Conservation (phyloP, 1,140 invertebrate species). For the Euwallacea fornicatus region DNA sequence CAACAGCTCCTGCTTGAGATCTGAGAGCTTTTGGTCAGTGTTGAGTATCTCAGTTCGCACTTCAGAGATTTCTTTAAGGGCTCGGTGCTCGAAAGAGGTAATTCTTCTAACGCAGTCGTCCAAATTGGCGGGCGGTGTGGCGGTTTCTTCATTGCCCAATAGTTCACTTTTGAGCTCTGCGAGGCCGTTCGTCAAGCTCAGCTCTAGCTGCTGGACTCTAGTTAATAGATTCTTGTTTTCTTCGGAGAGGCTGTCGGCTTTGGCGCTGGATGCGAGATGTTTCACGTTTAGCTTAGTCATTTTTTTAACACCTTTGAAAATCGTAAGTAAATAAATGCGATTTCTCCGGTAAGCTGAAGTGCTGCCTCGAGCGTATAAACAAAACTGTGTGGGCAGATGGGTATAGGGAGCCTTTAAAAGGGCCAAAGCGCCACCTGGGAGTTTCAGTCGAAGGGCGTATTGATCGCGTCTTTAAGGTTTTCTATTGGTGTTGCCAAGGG, state of each 20-base stretch:
- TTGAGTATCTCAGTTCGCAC: not conserved
- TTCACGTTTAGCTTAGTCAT: conserved; percentile 4
- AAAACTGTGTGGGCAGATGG: conserved; percentile 3
- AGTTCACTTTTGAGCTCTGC: conserved; percentile 9
- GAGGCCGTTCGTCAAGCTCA: not conserved
- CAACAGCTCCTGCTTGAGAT: not conserved
- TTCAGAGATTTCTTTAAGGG: not conserved
- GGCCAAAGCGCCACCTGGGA: not conserved
- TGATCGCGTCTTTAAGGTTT: not conserved
- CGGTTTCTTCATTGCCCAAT: conserved; percentile 2
- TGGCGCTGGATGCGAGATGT: not conserved
- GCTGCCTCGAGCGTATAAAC: not conserved
- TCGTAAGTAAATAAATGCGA: not conserved
- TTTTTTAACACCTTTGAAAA: not conserved
- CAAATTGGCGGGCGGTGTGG: not conserved
- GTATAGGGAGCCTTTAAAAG: not conserved
- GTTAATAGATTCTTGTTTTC: not conserved
- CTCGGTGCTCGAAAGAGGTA: not conserved
- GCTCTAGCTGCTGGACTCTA: conserved; percentile 5
- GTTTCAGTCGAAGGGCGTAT: not conserved
- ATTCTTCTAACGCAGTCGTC: not conserved
- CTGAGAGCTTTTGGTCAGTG: conserved; percentile 1
- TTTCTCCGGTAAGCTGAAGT: not conserved
- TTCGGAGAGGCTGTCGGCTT: not conserved
- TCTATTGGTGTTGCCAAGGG: not conserved